Evolutionary conservation across 2,113 vertebrate species (phyloP), one percentile per base, ranked within the genome.

Genomic region (Oceanites oceanicus): DNA sequence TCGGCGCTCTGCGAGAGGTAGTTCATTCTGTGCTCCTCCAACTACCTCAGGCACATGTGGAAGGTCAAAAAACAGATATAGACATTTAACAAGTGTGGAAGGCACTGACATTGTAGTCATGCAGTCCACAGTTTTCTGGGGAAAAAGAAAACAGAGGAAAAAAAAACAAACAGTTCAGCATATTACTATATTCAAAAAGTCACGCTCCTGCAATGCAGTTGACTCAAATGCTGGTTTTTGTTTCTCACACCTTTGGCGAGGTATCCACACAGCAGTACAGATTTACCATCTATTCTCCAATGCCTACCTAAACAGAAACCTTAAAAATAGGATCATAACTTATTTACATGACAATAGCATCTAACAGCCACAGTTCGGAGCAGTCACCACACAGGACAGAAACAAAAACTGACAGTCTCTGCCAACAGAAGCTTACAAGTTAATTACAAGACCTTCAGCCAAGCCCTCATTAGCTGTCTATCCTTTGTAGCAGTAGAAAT

Each of bases 101-200:
- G 99, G 99, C 80, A 99, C 99, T 3, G 99, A 99, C 99, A 99
- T 99, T 66, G 99, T 99, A 45, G 99, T 99, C 99, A 99, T 99
- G 98, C 99, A 99, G 98, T 99, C 99, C 98, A 99, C 99, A 5
- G 99, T 99, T 99, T 99, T 99, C 99, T 99, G 96, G 77, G 49
- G 34, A 62, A 53, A 82, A 42, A 85, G 45, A 97, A 97, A 92
- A 97, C 44, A 98, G 56, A 80, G 11, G 0, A 23, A 92, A 92
- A 92, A 74, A 40, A 38, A 92, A 92, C 92, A 74, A 40, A 2
- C 45, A 84, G 49, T 44, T 96, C 56, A 94, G 61, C 22, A 50
- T 47, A 79, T 50, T 32, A 55, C 32, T 58, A 12, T 7, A 75
- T 36, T 49, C 19, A 38, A 50, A 55, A 47, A 87, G 47, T 36